Evolutionary conservation across 2,888 invertebrate species (phyloP).

Genomic region (Mesorhabditis belari): DNA sequence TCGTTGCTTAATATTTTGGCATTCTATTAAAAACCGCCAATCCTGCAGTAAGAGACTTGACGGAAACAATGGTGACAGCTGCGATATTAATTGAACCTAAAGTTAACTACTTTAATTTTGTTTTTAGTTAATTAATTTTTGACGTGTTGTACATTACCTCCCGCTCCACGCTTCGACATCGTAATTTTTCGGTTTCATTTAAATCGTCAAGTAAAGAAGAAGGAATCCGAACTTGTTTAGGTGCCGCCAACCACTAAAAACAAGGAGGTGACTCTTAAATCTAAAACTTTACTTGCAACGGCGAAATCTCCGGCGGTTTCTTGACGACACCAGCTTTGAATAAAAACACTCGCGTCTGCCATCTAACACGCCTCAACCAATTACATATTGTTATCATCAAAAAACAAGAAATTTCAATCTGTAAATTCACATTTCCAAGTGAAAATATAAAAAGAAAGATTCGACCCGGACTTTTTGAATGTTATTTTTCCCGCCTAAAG

Average conservation of each 20-base stretch:
- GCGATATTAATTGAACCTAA: neutral
- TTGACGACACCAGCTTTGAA: neutral
- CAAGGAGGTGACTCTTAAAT: neutral
- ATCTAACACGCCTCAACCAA: no score
- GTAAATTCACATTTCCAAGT: no score
- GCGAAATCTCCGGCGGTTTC: neutral
- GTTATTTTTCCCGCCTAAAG: no score
- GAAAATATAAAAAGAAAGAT: no score
- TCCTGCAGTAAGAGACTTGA: neutral
- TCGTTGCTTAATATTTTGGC: neutral
- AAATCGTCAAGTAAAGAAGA: neutral
- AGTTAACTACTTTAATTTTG: neutral
- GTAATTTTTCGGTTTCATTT: neutral
- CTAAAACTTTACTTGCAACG: neutral
- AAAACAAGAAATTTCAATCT: no score
- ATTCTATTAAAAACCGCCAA: neutral
- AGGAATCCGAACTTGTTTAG: neutral
- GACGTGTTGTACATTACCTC: neutral
- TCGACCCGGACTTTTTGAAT: no score
- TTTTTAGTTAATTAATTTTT: neutral
- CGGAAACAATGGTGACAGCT: neutral
- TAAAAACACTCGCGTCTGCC: no score
- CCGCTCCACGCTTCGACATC: neutral
- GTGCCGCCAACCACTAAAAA: neutral
- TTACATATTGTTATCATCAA: no score